Evolutionary conservation across 2,797 vertebrate species (phyloP), one percentile per base, ranked within the genome.

Genomic region (Oophaga sylvatica): DNA sequence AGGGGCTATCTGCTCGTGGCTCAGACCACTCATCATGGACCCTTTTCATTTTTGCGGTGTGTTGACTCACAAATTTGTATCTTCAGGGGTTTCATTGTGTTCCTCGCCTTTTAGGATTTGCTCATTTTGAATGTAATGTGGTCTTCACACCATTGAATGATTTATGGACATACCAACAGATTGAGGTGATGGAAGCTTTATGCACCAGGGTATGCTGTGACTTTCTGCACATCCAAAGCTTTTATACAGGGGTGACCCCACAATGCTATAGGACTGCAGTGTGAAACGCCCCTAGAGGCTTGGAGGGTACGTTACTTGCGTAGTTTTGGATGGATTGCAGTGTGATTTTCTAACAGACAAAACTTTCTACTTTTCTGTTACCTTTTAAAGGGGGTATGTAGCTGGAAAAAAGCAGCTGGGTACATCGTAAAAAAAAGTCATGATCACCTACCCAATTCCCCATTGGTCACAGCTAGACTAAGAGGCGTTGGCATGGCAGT

Each of bases 51-150:
- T 60, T 8, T 79, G 76, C 7, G 76, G 53, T 29, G 53, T 79
- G n/a, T 59, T 22, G 17, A 60, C 20, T 20, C 22, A 60, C 26
- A 59, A 59, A 17, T 62, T 41, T 62, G 78, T 57, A n/a, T 63
- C 20, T 8, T 20, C 56, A 20, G 31, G 48, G n/a, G 3, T 41
- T 31, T 13, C 8, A 5, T 60, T 29, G 12, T 12, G 22, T 65
- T 65, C 19, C 1, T 15, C 8, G 41, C 4, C 73, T 53, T 76
- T n/a, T 48, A 53, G 78, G 59, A 65, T 65, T 63, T 48, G 80
- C 35, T 65, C 16, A 81, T 81, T 53, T 8, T 81, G 80, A 53
- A 81, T 81, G 35, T 67, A 45, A 65, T 11, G 13, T 17, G 79
- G 59, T 13, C 26, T 22, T 45, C 5, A 19, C 31, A 12, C 59